Conservation (phyloP, 2,888 invertebrate species). For the Papilio elwesi region DNA sequence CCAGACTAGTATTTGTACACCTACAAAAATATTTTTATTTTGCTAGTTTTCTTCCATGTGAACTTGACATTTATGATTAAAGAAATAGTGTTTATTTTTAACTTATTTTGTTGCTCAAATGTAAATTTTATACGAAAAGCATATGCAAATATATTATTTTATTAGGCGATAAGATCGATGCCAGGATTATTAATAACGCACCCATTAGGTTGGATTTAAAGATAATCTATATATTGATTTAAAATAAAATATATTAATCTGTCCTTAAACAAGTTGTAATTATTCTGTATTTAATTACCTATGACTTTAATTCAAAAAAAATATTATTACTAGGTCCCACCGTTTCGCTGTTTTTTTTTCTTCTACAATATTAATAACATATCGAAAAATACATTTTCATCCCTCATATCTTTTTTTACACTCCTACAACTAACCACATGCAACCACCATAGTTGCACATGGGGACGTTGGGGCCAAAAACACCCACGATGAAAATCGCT, state of each 20-base stretch:
- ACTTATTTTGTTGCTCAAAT: neutral
- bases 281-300: neutral
- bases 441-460: too few relatives aligned
- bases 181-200: constrained; percentile 4
- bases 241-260: neutral
- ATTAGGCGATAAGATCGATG: neutral
- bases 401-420: too few relatives aligned
- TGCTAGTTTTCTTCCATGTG: constrained; percentile 10
- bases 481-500: too few relatives aligned
- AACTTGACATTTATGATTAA: constrained; percentile 30
- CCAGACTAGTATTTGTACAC: neutral
- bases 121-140: constrained; percentile 18
- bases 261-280: neutral
- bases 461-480: too few relatives aligned
- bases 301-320: neutral
- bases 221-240: neutral
- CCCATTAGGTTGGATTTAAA: constrained; percentile 10
- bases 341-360: too few relatives aligned
- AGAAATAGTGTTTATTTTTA: constrained; percentile 5
- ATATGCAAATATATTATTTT: constrained; percentile 11
- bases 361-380: too few relatives aligned
- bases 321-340: neutral
- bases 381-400: too few relatives aligned
- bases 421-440: too few relatives aligned
- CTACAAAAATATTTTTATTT: neutral